Evolutionary conservation across 2,888 invertebrate species (phyloP).

Genomic region (Romanomermis culicivorax): DNA sequence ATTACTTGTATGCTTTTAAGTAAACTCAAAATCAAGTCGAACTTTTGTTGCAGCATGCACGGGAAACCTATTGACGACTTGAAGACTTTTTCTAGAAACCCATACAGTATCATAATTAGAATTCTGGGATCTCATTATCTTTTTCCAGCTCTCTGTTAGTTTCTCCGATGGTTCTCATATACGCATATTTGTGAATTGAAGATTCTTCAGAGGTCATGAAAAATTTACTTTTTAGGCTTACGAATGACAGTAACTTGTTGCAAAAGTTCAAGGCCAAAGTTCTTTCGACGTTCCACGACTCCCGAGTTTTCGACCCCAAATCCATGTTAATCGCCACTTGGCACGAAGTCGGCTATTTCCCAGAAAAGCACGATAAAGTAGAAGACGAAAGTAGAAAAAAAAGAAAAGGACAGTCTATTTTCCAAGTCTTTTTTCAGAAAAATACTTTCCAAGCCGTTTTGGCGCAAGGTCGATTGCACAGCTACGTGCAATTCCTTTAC

Average conservation of each 20-base stretch:
- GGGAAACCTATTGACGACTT: no score
- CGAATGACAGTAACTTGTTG: conserved; percentile 28
- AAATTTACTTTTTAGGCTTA: conserved; percentile 12
- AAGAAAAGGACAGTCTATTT: neutral
- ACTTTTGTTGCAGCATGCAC: no score
- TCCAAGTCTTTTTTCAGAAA: conserved; percentile 31
- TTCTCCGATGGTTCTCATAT: no score
- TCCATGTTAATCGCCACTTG: conserved; percentile 71
- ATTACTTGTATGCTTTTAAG: no score
- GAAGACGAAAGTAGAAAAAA: neutral
- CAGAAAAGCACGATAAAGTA: conserved; percentile 43
- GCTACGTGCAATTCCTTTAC: conserved; percentile 66
- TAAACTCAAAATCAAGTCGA: no score
- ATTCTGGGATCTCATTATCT: no score
- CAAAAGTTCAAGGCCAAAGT: conserved; percentile 45
- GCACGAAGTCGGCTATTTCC: conserved; percentile 60
- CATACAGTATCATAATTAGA: no score
- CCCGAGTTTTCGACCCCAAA: conserved; percentile 48
- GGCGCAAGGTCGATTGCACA: conserved; percentile 51
- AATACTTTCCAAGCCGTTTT: conserved; percentile 69
- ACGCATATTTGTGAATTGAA: no score
- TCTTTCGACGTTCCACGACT: conserved; percentile 48
- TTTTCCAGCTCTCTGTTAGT: no score
- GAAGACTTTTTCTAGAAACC: no score
- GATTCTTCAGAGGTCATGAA: no score